phyloP scores from a whole-genome alignment of 1,140 invertebrate genomes.

The Drosophila oshimai region DNA sequence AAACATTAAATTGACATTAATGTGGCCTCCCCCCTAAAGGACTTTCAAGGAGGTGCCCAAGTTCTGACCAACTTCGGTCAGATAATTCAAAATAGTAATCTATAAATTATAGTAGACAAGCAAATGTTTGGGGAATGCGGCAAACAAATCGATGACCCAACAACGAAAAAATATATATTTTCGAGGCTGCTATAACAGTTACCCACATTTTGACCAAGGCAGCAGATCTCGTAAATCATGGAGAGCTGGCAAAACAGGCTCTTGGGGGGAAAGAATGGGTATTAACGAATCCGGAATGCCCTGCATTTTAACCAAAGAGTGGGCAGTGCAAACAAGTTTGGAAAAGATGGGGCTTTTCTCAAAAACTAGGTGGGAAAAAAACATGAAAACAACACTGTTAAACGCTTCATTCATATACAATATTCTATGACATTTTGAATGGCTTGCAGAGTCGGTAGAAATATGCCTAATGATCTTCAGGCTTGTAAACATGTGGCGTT shows the following conservation, averaged over 20 bases:
- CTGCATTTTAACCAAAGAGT: background rate
- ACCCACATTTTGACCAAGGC: slow-evolving; percentile 60
- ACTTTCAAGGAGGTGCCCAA: background rate
- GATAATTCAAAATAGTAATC: slow-evolving; percentile 65
- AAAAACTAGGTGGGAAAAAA: too few species aligned
- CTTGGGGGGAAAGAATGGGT: background rate
- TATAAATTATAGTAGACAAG: slow-evolving; percentile 53
- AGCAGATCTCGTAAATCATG: slow-evolving; percentile 64
- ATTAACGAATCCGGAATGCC: slow-evolving; percentile 14
- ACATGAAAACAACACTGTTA: background rate
- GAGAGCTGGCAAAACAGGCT: slow-evolving; percentile 14
- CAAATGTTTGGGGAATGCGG: slow-evolving; percentile 18
- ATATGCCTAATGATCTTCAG: slow-evolving; percentile 12
- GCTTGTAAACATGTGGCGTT: background rate
- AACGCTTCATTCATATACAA: slow-evolving; percentile 10
- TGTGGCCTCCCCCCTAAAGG: slow-evolving; percentile 27
- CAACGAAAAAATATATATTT: slow-evolving; percentile 33
- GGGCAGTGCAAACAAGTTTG: slow-evolving; percentile 8
- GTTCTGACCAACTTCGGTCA: slow-evolving; percentile 35
- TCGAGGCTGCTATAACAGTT: slow-evolving; percentile 58
- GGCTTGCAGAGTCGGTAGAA: background rate
- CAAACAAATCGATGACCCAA: slow-evolving; percentile 59
- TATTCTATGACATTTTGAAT: slow-evolving; percentile 1
- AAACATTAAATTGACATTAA: slow-evolving; percentile 82
- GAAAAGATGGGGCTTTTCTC: background rate